Evolutionary conservation across 2,797 vertebrate species (phyloP), one percentile per base, ranked within the genome.

Genomic region (Gymnoscopelus microlampas): DNA sequence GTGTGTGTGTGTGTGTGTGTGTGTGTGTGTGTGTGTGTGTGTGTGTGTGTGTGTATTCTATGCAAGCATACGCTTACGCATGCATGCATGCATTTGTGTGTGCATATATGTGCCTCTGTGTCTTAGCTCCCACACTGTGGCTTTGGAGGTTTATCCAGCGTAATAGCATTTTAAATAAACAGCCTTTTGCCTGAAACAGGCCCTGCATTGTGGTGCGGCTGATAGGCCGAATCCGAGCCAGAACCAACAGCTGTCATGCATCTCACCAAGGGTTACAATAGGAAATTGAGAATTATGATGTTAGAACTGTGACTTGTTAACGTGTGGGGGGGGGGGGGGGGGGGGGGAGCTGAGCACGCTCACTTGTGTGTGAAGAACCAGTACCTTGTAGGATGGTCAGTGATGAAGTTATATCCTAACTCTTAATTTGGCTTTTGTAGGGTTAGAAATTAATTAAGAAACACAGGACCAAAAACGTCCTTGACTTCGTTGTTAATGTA

Each of bases 221-320:
- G 68, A 83, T 80, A 70, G 74, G 66, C 71, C 53, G 29, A 51
- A 50, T 63, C 71, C 53, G 61, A 73, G 49, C 78, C 79, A 74
- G 73, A 63, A 48, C 72, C 76, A 83, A 73, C 83, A 87, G 84
- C 83, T 89, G 87, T 84, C 82, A 78, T 55, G 66, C 73, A 75
- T 77, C 73, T 80, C 80, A 84, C 66, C 65, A 56, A 67, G 73
- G 51, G 61, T 80, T 72, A 53, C 71, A 70, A 72, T 70, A 63
- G 84, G 85, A 91, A 89, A 90, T 85, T 78, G 78, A 78, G 75
- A 85, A 87, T 91, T 83, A 87, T 81, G 79, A 76, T 71, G 72
- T 83, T 68, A 75, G 66, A 79, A 81, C 76, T 23, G 24, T 73
- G 63, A 76, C 67, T 78, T 71, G 73, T 82, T 82, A 78, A 71